Evolutionary conservation across 2,888 invertebrate genomes (phyloP).

Genomic region (Cephus pygmeus): DNA sequence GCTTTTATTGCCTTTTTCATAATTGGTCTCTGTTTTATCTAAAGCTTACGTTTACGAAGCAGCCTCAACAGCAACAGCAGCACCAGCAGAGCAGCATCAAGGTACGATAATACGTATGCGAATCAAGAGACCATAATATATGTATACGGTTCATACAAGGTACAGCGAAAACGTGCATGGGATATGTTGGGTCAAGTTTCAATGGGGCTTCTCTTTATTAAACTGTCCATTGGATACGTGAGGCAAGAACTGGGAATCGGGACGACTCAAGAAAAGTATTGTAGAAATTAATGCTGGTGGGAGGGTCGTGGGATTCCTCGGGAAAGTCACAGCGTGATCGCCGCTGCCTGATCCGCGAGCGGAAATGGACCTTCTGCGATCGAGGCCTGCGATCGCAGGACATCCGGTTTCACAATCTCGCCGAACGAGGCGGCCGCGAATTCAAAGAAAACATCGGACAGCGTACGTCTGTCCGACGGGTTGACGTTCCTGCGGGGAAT

Average conservation of each 20-base stretch:
- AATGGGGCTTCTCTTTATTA: no score
- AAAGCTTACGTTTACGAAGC: slow-evolving; percentile 56
- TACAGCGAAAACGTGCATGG: slow-evolving; percentile 63
- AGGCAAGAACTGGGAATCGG: no score
- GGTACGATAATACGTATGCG: slow-evolving; percentile 13
- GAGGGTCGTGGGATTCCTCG: slow-evolving; percentile 4
- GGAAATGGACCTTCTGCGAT: slow-evolving; percentile 55
- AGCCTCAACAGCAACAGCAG: slow-evolving; percentile 50
- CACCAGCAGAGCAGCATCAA: slow-evolving; percentile 42
- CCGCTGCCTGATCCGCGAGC: slow-evolving; percentile 27
- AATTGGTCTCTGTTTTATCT: slow-evolving; percentile 39
- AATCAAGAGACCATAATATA: slow-evolving; percentile 27
- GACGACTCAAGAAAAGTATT: neutral
- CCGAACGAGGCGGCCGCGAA: slow-evolving; percentile 10
- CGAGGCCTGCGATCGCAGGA: slow-evolving; percentile 64
- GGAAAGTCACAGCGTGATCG: slow-evolving; percentile 6
- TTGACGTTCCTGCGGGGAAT: no score
- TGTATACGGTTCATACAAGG: slow-evolving; percentile 55
- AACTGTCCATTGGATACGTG: no score
- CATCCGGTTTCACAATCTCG: slow-evolving; percentile 37
- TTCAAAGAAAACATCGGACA: slow-evolving; percentile 24
- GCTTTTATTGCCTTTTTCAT: slow-evolving; percentile 20
- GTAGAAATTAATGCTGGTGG: slow-evolving; percentile 3
- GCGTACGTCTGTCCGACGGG: slow-evolving; percentile 51
- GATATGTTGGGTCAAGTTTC: neutral